A percentile compares a stretch with the other conserved stretches of the same genome.
phyloP scores from a whole-genome alignment of 2,113 vertebrate genomes.

The Chrysochloris asiatica region DNA sequence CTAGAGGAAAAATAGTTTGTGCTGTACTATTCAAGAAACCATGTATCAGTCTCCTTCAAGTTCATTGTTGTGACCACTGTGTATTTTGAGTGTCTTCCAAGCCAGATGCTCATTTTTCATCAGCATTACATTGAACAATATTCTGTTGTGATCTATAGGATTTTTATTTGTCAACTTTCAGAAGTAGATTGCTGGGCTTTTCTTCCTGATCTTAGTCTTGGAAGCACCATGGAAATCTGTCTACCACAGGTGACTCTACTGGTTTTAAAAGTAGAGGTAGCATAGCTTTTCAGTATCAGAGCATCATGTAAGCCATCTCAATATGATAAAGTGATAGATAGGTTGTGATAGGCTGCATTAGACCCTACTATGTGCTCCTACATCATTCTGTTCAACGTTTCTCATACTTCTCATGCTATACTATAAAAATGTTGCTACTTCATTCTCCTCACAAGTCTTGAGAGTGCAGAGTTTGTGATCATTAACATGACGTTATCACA shows the following conservation, averaged over 20 bases:
- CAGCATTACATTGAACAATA: background rate
- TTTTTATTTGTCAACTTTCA: background rate
- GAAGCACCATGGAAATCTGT: background rate
- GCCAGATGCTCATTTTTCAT: background rate
- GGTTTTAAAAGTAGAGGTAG: background rate
- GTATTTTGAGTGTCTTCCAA: background rate
- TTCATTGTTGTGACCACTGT: background rate
- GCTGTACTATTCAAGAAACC: no score
- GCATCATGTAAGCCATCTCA: background rate
- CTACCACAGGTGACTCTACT: background rate
- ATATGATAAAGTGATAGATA: background rate
- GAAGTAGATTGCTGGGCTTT: background rate
- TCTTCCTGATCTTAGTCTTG: background rate
- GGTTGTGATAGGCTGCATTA: background rate
- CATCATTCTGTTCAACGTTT: background rate
- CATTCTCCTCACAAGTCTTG: background rate
- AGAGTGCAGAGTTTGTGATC: background rate
- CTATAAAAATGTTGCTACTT: background rate
- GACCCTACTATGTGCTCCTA: background rate
- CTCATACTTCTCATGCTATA: background rate
- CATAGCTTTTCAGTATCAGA: background rate
- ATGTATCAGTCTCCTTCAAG: no score
- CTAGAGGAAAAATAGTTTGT: no score
- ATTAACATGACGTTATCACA: background rate
- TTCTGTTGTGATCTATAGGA: background rate